Evolutionary conservation across 2,888 invertebrate genomes (phyloP), one percentile per base, ranked within the genome.

Genomic region (Microplitis manilae): DNA sequence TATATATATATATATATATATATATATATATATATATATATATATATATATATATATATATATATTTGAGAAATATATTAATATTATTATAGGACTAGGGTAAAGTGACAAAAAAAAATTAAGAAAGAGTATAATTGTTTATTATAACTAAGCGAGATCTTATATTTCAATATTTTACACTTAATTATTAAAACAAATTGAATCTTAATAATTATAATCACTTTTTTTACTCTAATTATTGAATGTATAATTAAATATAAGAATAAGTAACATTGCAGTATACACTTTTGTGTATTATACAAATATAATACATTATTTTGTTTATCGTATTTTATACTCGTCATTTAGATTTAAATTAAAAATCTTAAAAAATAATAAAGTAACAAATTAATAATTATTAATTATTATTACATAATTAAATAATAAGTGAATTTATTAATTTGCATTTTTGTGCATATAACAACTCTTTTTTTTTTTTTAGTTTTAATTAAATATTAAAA

Each of bases 251-350:
- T 65, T 78, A 75, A 78, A 79, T 81, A 80, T 77, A 81, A 81
- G 81, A 81, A 82, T 82, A 80, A 82, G 79, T 82, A 81, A 80
- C 81, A 79, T 78, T 73, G 75, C 77, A 68, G 75, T 77, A 80
- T 79, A 79, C 76, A 73, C 80, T 76, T 68, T 61, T 76, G 80
- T 77, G 78, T 80, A 79, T 81, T 79, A 80, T 82, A 82, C 82
- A 83, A 80, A 82, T 83, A 82, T 82, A 81, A 82, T 83, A 83
- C 83, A 83, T 73, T 71, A 76, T 69, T 76, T 65, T 69, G 72
- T 62, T 75, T 50, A 50, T 50, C 50, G 13, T 74, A 69, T 72
- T 50, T 75, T 64, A 30, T 60, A 39, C 20, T 75, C 73, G 67
- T 40, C 40, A 69, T 40, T 72, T 59, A 13, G 4, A n/a, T 65